These are phyloP conservation scores for Zelleria hepariella DNA, from an alignment of 2,888 invertebrate genomes.

Conservation along the genomic window DNA sequence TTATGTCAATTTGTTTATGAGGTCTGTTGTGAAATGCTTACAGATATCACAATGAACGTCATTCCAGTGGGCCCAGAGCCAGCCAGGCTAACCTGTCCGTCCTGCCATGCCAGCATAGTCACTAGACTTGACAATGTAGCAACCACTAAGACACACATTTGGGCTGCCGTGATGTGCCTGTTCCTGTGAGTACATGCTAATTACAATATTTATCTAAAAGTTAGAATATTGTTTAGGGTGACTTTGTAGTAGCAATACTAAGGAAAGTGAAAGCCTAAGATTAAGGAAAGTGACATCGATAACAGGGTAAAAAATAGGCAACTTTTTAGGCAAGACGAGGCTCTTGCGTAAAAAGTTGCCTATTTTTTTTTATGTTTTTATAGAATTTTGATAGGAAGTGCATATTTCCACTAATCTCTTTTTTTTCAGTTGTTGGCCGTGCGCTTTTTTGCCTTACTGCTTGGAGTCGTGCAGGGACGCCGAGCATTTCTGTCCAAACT, in stretches of 20 bases:
- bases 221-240: not conserved
- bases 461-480: constrained; percentile 68
- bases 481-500: constrained; percentile 74
- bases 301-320: no score
- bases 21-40: not conserved
- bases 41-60: constrained; percentile 11
- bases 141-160: constrained; percentile 67
- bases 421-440: constrained; percentile 63
- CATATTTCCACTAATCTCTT: constrained; percentile 9
- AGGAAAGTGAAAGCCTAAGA: no score
- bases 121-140: constrained; percentile 54
- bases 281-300: no score
- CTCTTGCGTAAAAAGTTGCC: no score
- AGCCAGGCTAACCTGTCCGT: constrained; percentile 48
- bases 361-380: no score
- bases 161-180: constrained; percentile 60
- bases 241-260: no score
- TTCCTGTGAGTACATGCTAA: constrained; percentile 25
- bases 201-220: no score
- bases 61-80: constrained; percentile 51
- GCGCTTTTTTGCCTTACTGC: constrained; percentile 71
- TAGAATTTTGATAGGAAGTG: no score
- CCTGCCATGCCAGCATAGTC: constrained; percentile 51
- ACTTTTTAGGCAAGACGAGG: no score
- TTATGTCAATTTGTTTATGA: no score